Conservation (phyloP, 2,888 invertebrate species). For the Deilephila elpenor region DNA sequence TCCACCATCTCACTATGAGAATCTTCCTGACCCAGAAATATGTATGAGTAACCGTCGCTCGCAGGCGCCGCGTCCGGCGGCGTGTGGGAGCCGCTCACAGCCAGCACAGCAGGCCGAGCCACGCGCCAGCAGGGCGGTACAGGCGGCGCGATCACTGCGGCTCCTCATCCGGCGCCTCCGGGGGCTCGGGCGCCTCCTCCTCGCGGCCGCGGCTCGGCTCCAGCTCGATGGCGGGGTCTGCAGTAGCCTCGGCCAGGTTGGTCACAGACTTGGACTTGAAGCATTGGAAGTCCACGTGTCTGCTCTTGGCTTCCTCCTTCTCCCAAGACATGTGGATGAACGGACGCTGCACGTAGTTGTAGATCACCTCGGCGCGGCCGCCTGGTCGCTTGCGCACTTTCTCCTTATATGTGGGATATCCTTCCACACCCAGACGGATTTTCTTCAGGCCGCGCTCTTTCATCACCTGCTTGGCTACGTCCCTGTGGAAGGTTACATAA, state of each 20-base stretch:
- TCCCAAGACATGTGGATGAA: conserved; percentile 99
- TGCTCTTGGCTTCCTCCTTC: conserved; percentile 99
- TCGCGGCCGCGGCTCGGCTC: conserved; percentile 76
- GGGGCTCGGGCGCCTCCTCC: conserved; percentile 50
- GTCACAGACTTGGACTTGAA: conserved; percentile 99
- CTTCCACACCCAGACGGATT: conserved; percentile 99
- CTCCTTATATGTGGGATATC: conserved; percentile 99
- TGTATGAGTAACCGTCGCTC: background rate
- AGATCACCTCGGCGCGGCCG: conserved; percentile 97
- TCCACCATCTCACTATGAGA: background rate
- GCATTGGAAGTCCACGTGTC: conserved; percentile 99
- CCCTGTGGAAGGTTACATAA: conserved; percentile 79
- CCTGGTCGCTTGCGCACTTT: conserved; percentile 98
- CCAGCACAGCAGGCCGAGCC: conserved; percentile 32
- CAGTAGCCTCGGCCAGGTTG: conserved; percentile 97
- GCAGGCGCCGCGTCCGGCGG: background rate
- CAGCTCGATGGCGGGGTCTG: conserved; percentile 92
- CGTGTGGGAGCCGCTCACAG: conserved; percentile 21
- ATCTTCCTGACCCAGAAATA: background rate
- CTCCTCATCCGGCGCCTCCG: conserved; percentile 53
- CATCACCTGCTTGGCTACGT: conserved; percentile 99
- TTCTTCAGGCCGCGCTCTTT: conserved; percentile 99
- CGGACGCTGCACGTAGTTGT: conserved; percentile 99
- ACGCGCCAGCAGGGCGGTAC: conserved; percentile 27
- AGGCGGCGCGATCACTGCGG: conserved; percentile 31